Evolutionary conservation across 2,113 vertebrate species (phyloP).

Genomic region (Fulmarus glacialis): DNA sequence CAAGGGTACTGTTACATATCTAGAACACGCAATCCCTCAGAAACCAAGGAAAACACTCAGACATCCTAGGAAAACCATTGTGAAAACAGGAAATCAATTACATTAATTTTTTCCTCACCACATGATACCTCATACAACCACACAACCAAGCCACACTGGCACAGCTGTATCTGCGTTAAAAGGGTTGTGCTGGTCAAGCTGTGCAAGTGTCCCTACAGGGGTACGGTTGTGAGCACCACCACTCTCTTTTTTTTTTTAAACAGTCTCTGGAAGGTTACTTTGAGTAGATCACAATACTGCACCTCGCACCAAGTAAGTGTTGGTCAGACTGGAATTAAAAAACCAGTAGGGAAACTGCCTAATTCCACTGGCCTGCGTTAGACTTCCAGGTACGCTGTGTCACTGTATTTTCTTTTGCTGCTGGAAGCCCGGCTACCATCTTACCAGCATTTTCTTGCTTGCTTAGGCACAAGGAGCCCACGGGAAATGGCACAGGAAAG

Average conservation of each 20-base stretch:
- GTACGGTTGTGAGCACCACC: accelerated
- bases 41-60: not conserved
- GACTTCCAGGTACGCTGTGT: too few relatives aligned
- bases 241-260: not conserved
- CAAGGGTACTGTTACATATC: not conserved
- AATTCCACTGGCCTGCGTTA: not conserved
- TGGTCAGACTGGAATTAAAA: not conserved
- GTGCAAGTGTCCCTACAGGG: not conserved
- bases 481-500: not conserved
- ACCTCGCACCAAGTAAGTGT: not conserved
- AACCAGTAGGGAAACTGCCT: not conserved
- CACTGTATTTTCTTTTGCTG: not conserved
- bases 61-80: not conserved
- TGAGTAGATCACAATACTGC: not conserved
- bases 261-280: not conserved
- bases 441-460: not conserved
- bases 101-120: not conserved
- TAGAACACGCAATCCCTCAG: not conserved
- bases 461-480: not conserved
- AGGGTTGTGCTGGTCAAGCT: not conserved
- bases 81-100: not conserved
- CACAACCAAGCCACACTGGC: not conserved
- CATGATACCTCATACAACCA: not conserved
- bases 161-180: accelerated
- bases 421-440: not conserved